Base-by-base conservation (phyloP, 2,797 vertebrate species). In the Argentina silus region DNA sequence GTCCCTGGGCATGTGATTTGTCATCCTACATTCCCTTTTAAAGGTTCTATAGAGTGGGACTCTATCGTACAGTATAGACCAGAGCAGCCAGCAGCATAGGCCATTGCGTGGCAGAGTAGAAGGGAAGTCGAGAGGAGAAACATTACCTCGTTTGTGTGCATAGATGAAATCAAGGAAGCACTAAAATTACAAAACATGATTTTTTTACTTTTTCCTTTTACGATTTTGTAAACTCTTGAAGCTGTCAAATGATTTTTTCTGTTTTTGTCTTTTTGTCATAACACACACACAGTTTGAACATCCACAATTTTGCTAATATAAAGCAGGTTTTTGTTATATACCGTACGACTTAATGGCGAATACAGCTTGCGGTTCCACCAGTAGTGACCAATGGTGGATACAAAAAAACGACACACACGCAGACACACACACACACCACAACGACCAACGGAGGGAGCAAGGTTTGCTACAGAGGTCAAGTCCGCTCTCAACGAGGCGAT, bases 121-220 rank as follows among this genome's bases (percentile, higher is more conserved):
- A 71, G 69, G 86, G 55, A 69, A 80, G 83, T 78, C 82, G 81
- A 81, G 87, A 86, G 76, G 84, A 85, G 86, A 88, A 90, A 84
- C 83, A 94, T 91, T 93, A 93, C 94, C 95, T 96, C 95, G 93
- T 85, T 92, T 96, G 89, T 97, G 96, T 99, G 98, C 98, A 98
- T 98, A 99, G 98, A 97, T 97, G 92, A 97, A 97, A 97, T 96
- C 93, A 97, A 97, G 96, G 97, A 98, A 99, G 97, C 96, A 96
- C 95, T 97, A 94, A 91, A 93, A 88, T 93, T 93, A 93, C 90
- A 73, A 68, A 76, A 51, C 62, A 77, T 91, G 88, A 94, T 92
- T 95, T 95, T 95, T 89, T 92, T 92, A 89, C 59, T 77, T 78
- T 90, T 79, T 91, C 86, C 87, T 90, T 90, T 92, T 90, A 36